Base-by-base conservation (phyloP, 2,113 vertebrate genomes). In the Centropus unirufus region DNA sequence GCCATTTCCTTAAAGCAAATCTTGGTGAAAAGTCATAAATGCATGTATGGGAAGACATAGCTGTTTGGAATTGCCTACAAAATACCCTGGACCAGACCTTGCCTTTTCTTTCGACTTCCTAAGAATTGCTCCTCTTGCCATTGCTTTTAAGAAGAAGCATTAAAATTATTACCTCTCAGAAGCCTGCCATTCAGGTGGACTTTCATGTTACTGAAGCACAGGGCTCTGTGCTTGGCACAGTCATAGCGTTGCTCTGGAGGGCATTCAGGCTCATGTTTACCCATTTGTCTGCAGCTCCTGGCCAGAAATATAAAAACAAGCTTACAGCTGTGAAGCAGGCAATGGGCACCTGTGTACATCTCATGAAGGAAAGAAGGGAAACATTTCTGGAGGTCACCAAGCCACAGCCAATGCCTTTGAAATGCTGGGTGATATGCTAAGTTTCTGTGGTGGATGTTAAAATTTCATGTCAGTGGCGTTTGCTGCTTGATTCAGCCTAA, bases 131-230 rank as follows among this genome's bases (percentile, higher is more conserved):
- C 46, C 14, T 76, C 29, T 91, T 66, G n/a, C 59, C 32, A 34
- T 26, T 0, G 1, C 30, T 88, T 87, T 76, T 47, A 63, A 74
- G 54, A 15, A 79, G n/a, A 46, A 59, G 8, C 30, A 20, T n/a
- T 2, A 5, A 64, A 54, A n/a, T 20, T 0, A 0, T 34, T 61
- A 19, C 16, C 9, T 40, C 23, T 15, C 42, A 51, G 39, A 26
- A 12, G 36, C 12, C 32, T 73, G 22, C 13, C 32, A 5, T 74
- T 51, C 0, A 0, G 7, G 39, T 49, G 59, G 22, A 63, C 15
- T 66, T 51, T 18, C 1, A 0, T 21, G 14, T 36, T 51, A 30
- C 21, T 14, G 69, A 40, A 75, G 54, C 22, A 44, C 2, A 0
- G 46, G 30, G 14, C 44, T 88, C 72, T 72, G 30, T 0, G 0